A percentile compares a stretch with the other conserved stretches of the same genome.
phyloP scores from a whole-genome alignment of 2,113 vertebrate genomes.

The Hyperoodon ampullatus region DNA sequence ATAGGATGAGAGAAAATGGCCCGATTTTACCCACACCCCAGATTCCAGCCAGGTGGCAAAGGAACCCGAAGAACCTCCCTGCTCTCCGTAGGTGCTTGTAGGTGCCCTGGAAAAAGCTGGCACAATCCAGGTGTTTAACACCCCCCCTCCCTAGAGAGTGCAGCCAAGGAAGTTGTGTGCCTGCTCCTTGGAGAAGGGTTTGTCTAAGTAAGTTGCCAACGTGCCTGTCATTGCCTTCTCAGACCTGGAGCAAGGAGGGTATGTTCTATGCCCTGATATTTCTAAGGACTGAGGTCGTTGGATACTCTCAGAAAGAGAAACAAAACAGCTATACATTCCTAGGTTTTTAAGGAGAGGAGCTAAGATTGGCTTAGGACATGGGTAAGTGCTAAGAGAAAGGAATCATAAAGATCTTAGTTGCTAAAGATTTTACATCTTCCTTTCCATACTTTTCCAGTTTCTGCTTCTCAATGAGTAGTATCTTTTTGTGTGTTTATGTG shows the following conservation, averaged over 20 bases:
- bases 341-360: background rate
- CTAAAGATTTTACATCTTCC: background rate
- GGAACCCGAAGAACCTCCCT: background rate
- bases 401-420: background rate
- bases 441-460: background rate
- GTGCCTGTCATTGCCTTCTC: background rate
- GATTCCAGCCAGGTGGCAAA: background rate
- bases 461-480: background rate
- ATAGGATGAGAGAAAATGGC: background rate
- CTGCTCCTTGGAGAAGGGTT: background rate
- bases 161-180: too few species aligned
- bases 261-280: background rate
- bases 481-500: background rate
- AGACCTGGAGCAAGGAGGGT: background rate
- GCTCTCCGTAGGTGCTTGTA: background rate
- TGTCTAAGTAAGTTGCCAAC: background rate
- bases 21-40: rapidly evolving
- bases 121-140: background rate
- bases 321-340: background rate
- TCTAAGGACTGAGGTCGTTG: background rate
- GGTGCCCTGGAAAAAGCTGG: background rate
- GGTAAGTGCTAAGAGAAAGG: background rate
- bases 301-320: background rate
- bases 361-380: background rate
- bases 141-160: too few species aligned